These are phyloP conservation scores for Chanos chanos DNA, from an alignment of 2,797 vertebrate species.

Conservation along the genomic window DNA sequence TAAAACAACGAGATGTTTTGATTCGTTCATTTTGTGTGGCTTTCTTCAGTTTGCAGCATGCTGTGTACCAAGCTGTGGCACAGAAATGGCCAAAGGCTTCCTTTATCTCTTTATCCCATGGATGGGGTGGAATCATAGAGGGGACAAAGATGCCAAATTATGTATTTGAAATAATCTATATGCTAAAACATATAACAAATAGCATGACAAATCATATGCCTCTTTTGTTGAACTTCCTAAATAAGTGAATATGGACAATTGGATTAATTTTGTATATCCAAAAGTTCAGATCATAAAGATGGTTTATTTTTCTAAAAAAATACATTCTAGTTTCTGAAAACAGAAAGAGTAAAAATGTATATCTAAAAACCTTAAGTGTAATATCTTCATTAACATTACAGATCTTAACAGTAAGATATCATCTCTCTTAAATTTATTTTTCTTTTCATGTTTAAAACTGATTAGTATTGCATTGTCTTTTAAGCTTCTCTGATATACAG, in stretches of 20 bases:
- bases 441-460: constrained; percentile 9
- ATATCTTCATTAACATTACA: constrained; percentile 30
- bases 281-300: constrained; percentile 70
- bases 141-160: too few relatives aligned
- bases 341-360: constrained; percentile 36
- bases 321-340: constrained; percentile 61
- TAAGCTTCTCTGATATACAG: constrained; percentile 41
- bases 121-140: too few relatives aligned
- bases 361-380: constrained; percentile 23
- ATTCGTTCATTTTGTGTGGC: too few relatives aligned
- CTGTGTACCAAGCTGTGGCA: too few relatives aligned
- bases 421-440: constrained; percentile 13
- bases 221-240: constrained; percentile 6
- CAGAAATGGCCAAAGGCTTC: too few relatives aligned
- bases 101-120: too few relatives aligned
- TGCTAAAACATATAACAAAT: too few relatives aligned
- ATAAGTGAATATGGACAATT: constrained; percentile 38
- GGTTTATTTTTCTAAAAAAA: constrained; percentile 77
- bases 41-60: too few relatives aligned
- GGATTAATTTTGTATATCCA: constrained; percentile 65
- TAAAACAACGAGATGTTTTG: too few relatives aligned
- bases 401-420: constrained; percentile 16
- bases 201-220: too few relatives aligned
- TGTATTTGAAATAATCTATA: too few relatives aligned
- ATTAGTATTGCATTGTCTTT: constrained; percentile 31